Percentiles rank a stretch among this genome's conserved stretches.
These are phyloP conservation scores for Bombus fervidus DNA, from an alignment of 1,140 invertebrate genomes.

Conservation along the genomic window DNA sequence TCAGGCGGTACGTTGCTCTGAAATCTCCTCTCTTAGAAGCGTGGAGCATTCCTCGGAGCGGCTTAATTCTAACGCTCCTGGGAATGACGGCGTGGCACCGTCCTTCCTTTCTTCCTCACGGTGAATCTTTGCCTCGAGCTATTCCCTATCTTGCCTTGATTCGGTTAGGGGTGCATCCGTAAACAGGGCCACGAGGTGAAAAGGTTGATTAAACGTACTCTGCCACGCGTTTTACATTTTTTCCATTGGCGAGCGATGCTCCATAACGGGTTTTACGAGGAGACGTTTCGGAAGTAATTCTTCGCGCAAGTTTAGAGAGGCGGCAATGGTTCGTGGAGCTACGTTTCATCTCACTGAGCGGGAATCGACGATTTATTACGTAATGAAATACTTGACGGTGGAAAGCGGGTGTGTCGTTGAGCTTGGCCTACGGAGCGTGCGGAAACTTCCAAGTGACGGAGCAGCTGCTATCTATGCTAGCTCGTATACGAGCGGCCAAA, in stretches of 20 bases:
- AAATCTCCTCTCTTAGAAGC: conserved; percentile 58
- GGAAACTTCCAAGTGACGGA: conserved; percentile 50
- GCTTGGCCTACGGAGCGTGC: conserved; percentile 19
- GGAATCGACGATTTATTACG: conserved; percentile 53
- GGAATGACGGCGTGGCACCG: no score
- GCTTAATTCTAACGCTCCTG: conserved; percentile 67
- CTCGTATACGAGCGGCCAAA: conserved; percentile 58
- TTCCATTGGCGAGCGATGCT: no score
- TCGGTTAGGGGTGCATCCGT: background rate
- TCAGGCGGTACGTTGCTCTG: conserved; percentile 58
- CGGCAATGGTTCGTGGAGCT: no score
- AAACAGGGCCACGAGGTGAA: background rate
- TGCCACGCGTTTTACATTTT: background rate
- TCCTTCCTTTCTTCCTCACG: background rate
- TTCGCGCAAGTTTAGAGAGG: no score
- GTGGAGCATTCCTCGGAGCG: conserved; percentile 19
- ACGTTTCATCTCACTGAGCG: conserved; percentile 11
- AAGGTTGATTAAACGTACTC: conserved; percentile 6
- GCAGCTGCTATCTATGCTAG: conserved; percentile 48
- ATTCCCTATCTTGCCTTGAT: background rate
- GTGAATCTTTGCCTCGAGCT: background rate
- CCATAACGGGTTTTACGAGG: background rate
- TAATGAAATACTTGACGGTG: conserved; percentile 45
- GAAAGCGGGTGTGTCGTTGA: conserved; percentile 46
- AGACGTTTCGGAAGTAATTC: background rate